A percentile compares a stretch with the other conserved stretches of the same genome.
Evolutionary conservation across 2,888 invertebrate species (phyloP).

Genomic region (Rhamnusium bicolor): DNA sequence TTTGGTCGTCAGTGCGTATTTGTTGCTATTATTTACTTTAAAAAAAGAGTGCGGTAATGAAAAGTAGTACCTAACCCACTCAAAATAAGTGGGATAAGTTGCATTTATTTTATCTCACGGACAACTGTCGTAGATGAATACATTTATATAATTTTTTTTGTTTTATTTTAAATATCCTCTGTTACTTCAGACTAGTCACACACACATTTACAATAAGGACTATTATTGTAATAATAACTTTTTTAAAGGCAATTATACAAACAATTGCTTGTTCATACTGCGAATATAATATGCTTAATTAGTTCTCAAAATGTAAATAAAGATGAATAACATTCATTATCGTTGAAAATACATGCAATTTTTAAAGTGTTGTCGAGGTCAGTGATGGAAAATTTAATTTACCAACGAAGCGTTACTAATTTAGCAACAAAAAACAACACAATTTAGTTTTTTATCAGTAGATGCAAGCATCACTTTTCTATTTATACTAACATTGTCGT

Average conservation of each 20-base stretch:
- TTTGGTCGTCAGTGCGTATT: no score
- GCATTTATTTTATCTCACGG: no score
- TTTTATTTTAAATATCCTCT: no score
- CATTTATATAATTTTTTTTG: no score
- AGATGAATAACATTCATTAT: background rate
- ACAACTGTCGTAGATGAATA: no score
- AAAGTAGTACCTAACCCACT: no score
- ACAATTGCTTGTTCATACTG: constrained; percentile 2
- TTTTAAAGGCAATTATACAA: background rate
- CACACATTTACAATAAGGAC: background rate
- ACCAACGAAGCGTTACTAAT: background rate
- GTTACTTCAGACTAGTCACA: background rate
- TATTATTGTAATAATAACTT: background rate
- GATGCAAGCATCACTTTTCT: no score
- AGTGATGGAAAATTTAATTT: background rate
- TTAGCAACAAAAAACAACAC: background rate
- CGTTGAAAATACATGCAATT: background rate
- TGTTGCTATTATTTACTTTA: no score
- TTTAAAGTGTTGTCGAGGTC: constrained; percentile 2
- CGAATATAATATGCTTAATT: background rate
- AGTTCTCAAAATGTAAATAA: background rate
- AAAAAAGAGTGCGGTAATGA: no score
- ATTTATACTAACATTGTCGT: no score
- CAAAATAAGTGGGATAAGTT: no score
- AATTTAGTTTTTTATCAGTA: no score